Evolutionary conservation across 2,888 invertebrate species (phyloP).

Genomic region (Calameuta idolon): DNA sequence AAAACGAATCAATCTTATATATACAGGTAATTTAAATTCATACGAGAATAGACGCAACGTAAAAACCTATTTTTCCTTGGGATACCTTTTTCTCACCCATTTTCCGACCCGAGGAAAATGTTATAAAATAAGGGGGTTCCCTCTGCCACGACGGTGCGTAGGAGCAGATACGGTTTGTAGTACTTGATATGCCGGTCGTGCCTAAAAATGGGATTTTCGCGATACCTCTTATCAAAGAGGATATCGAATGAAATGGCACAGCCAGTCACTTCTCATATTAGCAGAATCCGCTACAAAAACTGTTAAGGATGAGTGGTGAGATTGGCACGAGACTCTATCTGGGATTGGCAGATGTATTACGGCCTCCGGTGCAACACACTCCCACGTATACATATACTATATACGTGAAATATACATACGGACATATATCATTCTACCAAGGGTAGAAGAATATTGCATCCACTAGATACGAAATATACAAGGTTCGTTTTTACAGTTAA

Average conservation of each 20-base stretch:
- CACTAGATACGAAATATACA: background rate
- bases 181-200: background rate
- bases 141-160: background rate
- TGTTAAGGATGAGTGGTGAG: conserved; percentile 2
- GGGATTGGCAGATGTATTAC: conserved; percentile 29
- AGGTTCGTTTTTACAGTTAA: background rate
- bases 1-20: background rate
- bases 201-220: background rate
- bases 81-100: background rate
- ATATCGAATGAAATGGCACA: conserved; percentile 1
- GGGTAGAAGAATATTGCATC: background rate
- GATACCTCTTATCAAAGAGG: background rate
- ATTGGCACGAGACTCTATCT: conserved; percentile 22
- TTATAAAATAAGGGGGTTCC: background rate
- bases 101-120: background rate
- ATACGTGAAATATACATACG: background rate
- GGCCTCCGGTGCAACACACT: conserved; percentile 21
- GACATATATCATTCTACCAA: background rate
- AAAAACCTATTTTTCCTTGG: background rate
- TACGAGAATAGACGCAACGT: background rate
- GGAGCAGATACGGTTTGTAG: background rate
- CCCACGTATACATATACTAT: background rate
- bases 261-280: conserved; percentile 11
- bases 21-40: background rate
- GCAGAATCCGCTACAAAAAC: conserved; percentile 1